Evolutionary conservation across 1,140 invertebrate species (phyloP).

Genomic region (Drosophila triauraria): DNA sequence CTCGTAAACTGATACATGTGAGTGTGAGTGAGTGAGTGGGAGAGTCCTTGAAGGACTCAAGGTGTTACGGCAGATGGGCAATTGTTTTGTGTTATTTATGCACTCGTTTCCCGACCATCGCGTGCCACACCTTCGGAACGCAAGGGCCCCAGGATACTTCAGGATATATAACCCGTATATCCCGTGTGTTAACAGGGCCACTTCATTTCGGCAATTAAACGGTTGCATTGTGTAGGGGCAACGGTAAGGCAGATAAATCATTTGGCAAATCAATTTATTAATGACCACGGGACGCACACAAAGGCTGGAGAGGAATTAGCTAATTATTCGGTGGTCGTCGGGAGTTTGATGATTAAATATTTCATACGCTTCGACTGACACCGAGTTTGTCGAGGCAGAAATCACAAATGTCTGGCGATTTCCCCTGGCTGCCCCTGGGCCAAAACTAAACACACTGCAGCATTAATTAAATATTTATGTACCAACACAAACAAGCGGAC

Average conservation of each 20-base stretch:
- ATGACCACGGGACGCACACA: slow-evolving; percentile 1
- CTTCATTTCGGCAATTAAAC: slow-evolving; percentile 64
- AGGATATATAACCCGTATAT: not conserved
- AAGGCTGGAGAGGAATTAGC: slow-evolving; percentile 30
- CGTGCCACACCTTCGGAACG: slow-evolving; percentile 35
- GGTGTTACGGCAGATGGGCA: slow-evolving; percentile 33
- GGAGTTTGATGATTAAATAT: slow-evolving; percentile 59
- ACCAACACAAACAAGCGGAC: slow-evolving; percentile 44
- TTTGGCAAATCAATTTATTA: slow-evolving; percentile 42
- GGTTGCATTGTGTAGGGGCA: slow-evolving; percentile 19
- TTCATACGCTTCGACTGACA: slow-evolving; percentile 46
- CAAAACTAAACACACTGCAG: slow-evolving; percentile 53
- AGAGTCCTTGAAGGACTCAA: slow-evolving; percentile 27
- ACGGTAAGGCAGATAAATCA: slow-evolving; percentile 19
- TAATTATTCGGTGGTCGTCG: slow-evolving; percentile 52
- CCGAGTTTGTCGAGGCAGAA: slow-evolving; percentile 14
- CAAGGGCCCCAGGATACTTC: slow-evolving; percentile 13
- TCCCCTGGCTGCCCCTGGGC: slow-evolving; percentile 39
- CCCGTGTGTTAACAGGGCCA: slow-evolving; percentile 31
- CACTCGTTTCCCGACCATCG: slow-evolving; percentile 18
- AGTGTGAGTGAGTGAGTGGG: not conserved
- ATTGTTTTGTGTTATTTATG: slow-evolving; percentile 31
- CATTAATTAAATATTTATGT: slow-evolving; percentile 81
- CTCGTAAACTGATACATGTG: slow-evolving; percentile 27
- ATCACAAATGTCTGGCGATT: slow-evolving; percentile 47